A percentile compares a stretch with the other conserved stretches of the same genome.
Evolutionary conservation across 2,888 invertebrate genomes (phyloP).

Genomic region (Drosophila algonquin): DNA sequence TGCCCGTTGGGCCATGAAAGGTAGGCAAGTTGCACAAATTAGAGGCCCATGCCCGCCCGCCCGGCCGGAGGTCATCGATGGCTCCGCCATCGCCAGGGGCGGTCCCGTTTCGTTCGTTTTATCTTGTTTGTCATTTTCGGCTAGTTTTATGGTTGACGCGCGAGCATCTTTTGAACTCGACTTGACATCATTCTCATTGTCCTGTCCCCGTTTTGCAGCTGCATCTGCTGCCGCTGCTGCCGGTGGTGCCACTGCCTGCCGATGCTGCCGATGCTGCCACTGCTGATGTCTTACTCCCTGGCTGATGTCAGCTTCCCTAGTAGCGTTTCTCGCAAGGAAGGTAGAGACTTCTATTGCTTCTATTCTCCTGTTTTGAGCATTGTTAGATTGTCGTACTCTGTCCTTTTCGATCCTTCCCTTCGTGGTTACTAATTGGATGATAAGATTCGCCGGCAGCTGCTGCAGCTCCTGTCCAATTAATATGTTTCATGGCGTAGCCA

Average conservation of each 20-base stretch:
- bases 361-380: conserved; percentile 53
- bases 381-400: conserved; percentile 52
- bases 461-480: conserved; percentile 39
- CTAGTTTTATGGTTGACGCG: conserved; percentile 70
- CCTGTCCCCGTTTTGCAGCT: conserved; percentile 66
- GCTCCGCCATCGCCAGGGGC: conserved; percentile 63
- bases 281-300: conserved; percentile 63
- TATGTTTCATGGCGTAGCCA: conserved; percentile 40
- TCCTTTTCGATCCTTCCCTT: conserved; percentile 62
- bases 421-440: conserved; percentile 80
- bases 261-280: conserved; percentile 4
- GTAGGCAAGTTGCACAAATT: conserved; percentile 77
- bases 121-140: conserved; percentile 50
- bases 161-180: conserved; percentile 59
- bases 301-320: conserved; percentile 63
- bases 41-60: conserved; percentile 55
- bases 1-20: conserved; percentile 35
- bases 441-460: conserved; percentile 72
- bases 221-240: conserved; percentile 47
- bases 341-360: neutral
- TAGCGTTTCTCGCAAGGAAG: conserved; percentile 61
- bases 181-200: conserved; percentile 48
- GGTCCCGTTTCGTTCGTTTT: conserved; percentile 55
- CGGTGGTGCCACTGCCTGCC: conserved; percentile 33
- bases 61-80: conserved; percentile 25